Conservation (phyloP, 2,888 invertebrate genomes). For the Rambutsinella grinnellia region DNA sequence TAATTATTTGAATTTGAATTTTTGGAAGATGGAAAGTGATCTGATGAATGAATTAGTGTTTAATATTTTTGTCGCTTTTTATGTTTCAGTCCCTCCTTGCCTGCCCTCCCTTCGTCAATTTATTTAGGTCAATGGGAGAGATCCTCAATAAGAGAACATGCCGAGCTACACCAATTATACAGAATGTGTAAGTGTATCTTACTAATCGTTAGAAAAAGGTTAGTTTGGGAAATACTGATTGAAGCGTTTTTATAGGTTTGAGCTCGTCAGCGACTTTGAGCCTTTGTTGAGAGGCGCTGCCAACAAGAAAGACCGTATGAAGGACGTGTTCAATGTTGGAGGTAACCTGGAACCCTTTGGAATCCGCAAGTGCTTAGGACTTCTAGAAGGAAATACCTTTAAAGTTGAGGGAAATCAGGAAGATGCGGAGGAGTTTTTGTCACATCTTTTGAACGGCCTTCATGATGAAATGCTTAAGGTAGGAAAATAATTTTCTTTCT, state of each 20-base stretch:
- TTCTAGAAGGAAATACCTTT: constrained; percentile 72
- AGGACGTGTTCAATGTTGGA: constrained; percentile 74
- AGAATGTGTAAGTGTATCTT: constrained; percentile 84
- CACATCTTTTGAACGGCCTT: constrained; percentile 91
- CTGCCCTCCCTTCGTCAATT: constrained; percentile 95
- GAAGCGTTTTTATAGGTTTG: constrained; percentile 76
- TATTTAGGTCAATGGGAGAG: constrained; percentile 80
- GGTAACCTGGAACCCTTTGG: constrained; percentile 88
- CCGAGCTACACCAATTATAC: constrained; percentile 82
- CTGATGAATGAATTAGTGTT: neutral
- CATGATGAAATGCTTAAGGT: constrained; percentile 98
- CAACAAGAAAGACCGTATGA: constrained; percentile 59
- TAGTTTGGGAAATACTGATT: constrained; percentile 6
- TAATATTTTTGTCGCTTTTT: too few species aligned
- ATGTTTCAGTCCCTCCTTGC: constrained; percentile 93
- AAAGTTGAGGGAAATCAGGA: constrained; percentile 91
- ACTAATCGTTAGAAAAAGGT: neutral
- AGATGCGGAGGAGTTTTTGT: constrained; percentile 97
- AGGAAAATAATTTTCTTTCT: neutral
- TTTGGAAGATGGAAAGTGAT: neutral
- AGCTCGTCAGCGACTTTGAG: constrained; percentile 84
- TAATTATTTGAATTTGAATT: constrained; percentile 30
- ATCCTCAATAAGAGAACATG: constrained; percentile 61
- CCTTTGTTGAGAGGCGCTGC: constrained; percentile 71
- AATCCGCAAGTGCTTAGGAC: constrained; percentile 63